Percentiles rank a stretch among this genome's conserved stretches.
These are phyloP conservation scores for Hyles vespertilio DNA, from an alignment of 1,140 invertebrate species.

Conservation along the genomic window DNA sequence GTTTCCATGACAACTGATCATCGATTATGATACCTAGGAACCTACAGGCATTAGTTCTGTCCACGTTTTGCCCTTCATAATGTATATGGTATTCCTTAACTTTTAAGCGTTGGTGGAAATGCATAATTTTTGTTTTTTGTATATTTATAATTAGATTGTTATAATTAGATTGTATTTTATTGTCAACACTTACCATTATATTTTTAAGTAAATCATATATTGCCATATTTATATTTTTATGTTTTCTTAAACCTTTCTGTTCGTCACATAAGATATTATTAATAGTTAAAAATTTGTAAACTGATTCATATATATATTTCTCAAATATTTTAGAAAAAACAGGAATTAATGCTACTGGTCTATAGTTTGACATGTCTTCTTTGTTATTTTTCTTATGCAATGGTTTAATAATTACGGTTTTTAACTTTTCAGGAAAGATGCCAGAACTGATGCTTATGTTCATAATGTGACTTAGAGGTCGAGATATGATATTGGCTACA, in stretches of 20 bases:
- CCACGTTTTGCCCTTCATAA: too few species aligned
- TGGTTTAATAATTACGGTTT: constrained; percentile 4
- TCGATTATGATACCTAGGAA: too few species aligned
- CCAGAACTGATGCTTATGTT: not conserved
- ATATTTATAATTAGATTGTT: too few species aligned
- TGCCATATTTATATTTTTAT: constrained; percentile 10
- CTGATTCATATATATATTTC: not conserved
- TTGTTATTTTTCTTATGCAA: constrained; percentile 1
- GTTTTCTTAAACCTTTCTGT: constrained; percentile 10
- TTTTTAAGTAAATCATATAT: constrained; percentile 8
- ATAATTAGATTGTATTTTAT: constrained; percentile 6
- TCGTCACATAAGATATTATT: not conserved
- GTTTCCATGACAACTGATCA: too few species aligned
- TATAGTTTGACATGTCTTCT: constrained; percentile 6
- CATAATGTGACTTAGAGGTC: too few species aligned
- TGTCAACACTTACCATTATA: constrained; percentile 19
- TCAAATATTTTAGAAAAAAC: constrained; percentile 7
- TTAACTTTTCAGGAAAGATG: constrained; percentile 2
- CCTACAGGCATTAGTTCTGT: too few species aligned
- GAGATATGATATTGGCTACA: too few species aligned
- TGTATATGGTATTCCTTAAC: too few species aligned
- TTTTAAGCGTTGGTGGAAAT: too few species aligned
- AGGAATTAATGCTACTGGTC: constrained; percentile 6
- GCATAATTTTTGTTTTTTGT: too few species aligned
- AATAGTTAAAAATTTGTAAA: not conserved